These are phyloP conservation scores for Lacanobia wlatinum DNA, from an alignment of 2,888 invertebrate species.

Conservation along the genomic window DNA sequence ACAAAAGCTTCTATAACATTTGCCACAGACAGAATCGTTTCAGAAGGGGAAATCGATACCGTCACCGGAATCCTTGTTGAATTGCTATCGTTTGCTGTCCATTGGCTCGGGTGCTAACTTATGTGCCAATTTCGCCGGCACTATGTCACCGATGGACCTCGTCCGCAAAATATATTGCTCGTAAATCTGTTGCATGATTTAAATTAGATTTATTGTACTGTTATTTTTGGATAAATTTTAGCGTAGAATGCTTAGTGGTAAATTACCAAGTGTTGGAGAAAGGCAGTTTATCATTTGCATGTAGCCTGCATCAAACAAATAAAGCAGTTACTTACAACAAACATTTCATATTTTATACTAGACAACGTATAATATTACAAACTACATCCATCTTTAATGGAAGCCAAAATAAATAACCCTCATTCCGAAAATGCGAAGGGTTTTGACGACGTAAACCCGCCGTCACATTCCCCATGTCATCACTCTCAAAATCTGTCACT, in stretches of 20 bases:
- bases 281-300: conserved; percentile 31
- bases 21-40: conserved; percentile 55
- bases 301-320: neutral
- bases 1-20: conserved; percentile 58
- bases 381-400: conserved; percentile 38
- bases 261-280: conserved; percentile 12
- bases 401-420: conserved; percentile 41
- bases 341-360: neutral
- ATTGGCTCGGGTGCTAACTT: conserved; percentile 76
- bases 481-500: conserved; percentile 62
- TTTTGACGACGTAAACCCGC: conserved; percentile 41
- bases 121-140: conserved; percentile 79
- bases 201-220: conserved; percentile 43
- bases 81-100: conserved; percentile 67
- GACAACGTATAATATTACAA: conserved; percentile 32
- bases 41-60: conserved; percentile 67
- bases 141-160: conserved; percentile 81
- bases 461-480: conserved; percentile 54
- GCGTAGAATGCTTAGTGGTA: neutral
- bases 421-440: conserved; percentile 31
- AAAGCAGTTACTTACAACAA: neutral
- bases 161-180: conserved; percentile 67
- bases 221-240: conserved; percentile 9
- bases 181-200: conserved; percentile 56
- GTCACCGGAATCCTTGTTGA: conserved; percentile 54